phyloP scores from a whole-genome alignment of 2,888 invertebrate species.

The Limenitis arthemis region DNA sequence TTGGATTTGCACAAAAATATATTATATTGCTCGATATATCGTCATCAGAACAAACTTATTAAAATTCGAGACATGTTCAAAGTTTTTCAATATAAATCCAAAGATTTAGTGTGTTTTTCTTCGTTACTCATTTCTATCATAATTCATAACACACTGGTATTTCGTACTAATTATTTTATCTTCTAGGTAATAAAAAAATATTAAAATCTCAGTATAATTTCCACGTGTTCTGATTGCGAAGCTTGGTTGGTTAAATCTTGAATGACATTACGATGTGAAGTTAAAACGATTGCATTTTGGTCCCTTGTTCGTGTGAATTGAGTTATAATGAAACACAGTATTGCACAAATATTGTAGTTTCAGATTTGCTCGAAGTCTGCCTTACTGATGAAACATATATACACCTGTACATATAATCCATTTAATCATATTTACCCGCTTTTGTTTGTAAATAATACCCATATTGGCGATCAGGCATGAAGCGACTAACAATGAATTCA shows the following conservation, averaged over 20 bases:
- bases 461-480: conserved; percentile 54
- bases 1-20: conserved; percentile 32
- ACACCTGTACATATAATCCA: conserved; percentile 44
- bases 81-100: background rate
- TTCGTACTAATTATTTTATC: no score
- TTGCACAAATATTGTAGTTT: conserved; percentile 21
- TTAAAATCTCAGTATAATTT: background rate
- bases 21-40: conserved; percentile 28
- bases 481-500: conserved; percentile 54
- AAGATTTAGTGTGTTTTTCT: background rate
- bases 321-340: conserved; percentile 1
- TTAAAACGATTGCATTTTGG: conserved; percentile 41
- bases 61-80: background rate
- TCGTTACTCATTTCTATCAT: no score
- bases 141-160: no score
- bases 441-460: conserved; percentile 53
- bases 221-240: conserved; percentile 18
- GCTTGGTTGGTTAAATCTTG: conserved; percentile 36
- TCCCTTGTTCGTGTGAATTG: conserved; percentile 17
- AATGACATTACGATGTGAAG: conserved; percentile 26
- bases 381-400: conserved; percentile 64
- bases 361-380: conserved; percentile 42
- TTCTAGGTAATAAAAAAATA: no score
- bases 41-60: conserved; percentile 15
- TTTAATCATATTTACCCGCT: conserved; percentile 39